Evolutionary conservation across 2,888 invertebrate genomes (phyloP).

Genomic region (Adela reaumurella): DNA sequence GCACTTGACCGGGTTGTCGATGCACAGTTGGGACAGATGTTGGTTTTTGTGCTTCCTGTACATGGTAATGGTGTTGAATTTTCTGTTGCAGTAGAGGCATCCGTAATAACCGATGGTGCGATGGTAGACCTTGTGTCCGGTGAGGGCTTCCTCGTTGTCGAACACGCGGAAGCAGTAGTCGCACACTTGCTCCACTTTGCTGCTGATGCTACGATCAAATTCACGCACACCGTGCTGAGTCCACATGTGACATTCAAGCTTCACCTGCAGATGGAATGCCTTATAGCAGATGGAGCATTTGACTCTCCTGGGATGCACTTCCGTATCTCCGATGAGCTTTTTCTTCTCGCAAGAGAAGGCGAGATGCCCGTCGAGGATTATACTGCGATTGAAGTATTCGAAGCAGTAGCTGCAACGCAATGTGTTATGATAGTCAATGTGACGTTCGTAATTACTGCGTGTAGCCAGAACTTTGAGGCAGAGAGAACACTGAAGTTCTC

Average conservation of each 20-base stretch:
- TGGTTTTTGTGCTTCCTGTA: constrained; percentile 51
- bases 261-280: constrained; percentile 46
- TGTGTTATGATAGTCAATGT: constrained; percentile 47
- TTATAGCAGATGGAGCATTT: constrained; percentile 48
- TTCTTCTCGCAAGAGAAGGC: constrained; percentile 42
- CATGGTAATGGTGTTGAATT: constrained; percentile 45
- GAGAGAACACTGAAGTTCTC: constrained; percentile 44
- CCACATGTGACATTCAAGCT: constrained; percentile 44
- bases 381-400: constrained; percentile 38
- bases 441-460: constrained; percentile 46
- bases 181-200: constrained; percentile 34
- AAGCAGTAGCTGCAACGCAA: constrained; percentile 49
- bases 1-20: constrained; percentile 42
- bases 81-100: constrained; percentile 48
- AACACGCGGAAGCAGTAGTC: constrained; percentile 48
- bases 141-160: constrained; percentile 38
- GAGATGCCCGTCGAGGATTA: constrained; percentile 46
- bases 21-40: constrained; percentile 36
- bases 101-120: constrained; percentile 41
- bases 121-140: constrained; percentile 40
- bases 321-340: constrained; percentile 38
- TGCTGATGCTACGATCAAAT: constrained; percentile 3
- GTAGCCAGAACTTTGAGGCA: constrained; percentile 43
- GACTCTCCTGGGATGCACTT: constrained; percentile 34
- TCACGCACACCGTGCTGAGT: constrained; percentile 30